A percentile compares a stretch with the other conserved stretches of the same genome.
phyloP scores from a whole-genome alignment of 2,113 vertebrate species.

The Tenebrosternarchus preto region DNA sequence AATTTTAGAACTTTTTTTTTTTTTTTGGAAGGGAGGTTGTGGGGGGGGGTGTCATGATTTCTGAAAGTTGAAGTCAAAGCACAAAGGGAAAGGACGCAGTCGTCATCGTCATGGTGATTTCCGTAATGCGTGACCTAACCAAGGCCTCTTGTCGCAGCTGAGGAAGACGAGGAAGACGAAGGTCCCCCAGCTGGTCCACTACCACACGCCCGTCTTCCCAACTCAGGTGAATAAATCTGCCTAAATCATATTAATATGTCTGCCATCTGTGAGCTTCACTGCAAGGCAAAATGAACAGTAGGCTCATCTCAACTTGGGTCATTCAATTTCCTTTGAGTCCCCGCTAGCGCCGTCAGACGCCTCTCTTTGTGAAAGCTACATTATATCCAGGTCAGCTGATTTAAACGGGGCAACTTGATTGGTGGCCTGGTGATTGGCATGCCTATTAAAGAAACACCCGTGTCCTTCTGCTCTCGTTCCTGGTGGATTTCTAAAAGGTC shows the following conservation, averaged over 20 bases:
- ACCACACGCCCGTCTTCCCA: conserved; percentile 57
- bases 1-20: too few species aligned
- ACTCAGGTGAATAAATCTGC: conserved; percentile 63
- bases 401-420: conserved; percentile 68
- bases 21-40: too few species aligned
- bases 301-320: conserved; percentile 66
- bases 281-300: conserved; percentile 46
- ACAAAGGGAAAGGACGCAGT: neutral
- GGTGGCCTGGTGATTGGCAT: conserved; percentile 72
- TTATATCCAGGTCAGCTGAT: conserved; percentile 69
- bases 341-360: conserved; percentile 64
- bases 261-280: conserved; percentile 11
- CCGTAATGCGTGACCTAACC: neutral
- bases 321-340: conserved; percentile 75
- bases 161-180: conserved; percentile 59
- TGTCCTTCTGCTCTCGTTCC: conserved; percentile 62
- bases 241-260: conserved; percentile 45
- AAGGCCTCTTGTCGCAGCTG: conserved; percentile 51
- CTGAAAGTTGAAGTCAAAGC: neutral
- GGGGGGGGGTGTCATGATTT: conserved; percentile 26
- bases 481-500: conserved; percentile 58
- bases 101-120: conserved; percentile 14
- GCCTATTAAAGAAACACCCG: conserved; percentile 70
- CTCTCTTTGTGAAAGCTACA: conserved; percentile 58
- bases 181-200: conserved; percentile 67